Base-by-base conservation (phyloP, 2,113 vertebrate genomes). In the Hypocryptadius cinnamomeus region DNA sequence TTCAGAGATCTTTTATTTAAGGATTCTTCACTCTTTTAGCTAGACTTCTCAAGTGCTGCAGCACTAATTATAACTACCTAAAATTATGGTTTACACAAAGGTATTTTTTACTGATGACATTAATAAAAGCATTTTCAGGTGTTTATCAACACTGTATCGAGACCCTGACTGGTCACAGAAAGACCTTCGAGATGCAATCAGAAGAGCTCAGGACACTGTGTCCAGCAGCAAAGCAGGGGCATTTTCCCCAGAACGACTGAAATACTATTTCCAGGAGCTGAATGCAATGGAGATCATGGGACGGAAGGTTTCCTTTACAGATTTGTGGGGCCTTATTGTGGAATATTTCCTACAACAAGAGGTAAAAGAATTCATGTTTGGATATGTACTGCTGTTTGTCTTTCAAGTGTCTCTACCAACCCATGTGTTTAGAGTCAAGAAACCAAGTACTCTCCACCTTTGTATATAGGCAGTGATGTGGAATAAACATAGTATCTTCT, bases 271-370 rank as follows among this genome's bases (percentile, higher is more conserved):
- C 20, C 72, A 96, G 87, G 98, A 98, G 80, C 86, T 98, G 79
- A 80, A 86, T 44, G 44, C 92, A 24, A 97, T 97, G 93, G 96
- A 97, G 73, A 90, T 70, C 5, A 91, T 90, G 2, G 97, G 98
- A 33, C 94, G 94, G 42, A 85, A 72, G 1, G 88, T 95, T 81
- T 98, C 98, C 60, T 95, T 98, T 50, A 94, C 98, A 5, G 98
- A 99, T 85, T 85, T 98, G 61, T 98, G 97, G 97, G 98, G 98
- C 33, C 98, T 99, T 71, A 84, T 98, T 42, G 63, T 98, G 27
- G 98, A 99, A 56, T 97, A 98, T 69, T 96, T 98, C 66, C 95
- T 98, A 14, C 96, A 98, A 60, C 98, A 98, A 70, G 97, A 98
- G 98, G 98, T 99, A 96, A 87, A 64, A 48, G 30, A 27, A 19